Evolutionary conservation across 2,888 invertebrate genomes (phyloP), one percentile per base, ranked within the genome.

Genomic region (Diaphora mendica): DNA sequence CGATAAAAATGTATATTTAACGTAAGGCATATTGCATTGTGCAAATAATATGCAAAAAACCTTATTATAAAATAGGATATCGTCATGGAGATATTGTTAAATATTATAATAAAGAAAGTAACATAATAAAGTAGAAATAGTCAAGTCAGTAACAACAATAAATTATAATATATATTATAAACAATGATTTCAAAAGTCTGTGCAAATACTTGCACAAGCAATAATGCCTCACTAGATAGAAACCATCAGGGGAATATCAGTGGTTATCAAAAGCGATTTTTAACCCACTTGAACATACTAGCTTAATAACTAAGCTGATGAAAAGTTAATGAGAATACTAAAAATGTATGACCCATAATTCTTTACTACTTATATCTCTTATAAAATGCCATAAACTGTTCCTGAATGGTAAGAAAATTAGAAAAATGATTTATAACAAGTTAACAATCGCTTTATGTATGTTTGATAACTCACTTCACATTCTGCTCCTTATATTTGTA

Each of bases 181-280:
- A 30, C 17, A 62, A 62, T 62, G 62, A 30, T 30, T 62, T 62
- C 8, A 8, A 59, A 59, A 30, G 30, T 30, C 8, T 0, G 17
- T 62, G 62, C 62, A 30, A 59, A 8, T 75, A 84, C 82, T 82
- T 82, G 84, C 84, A 82, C 84, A 84, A 82, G 72, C 42, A 72
- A 67, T 62, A 72, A 75, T 70, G 65, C 33, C 65, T 71, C 74
- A 71, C 65, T 67, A 42, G 73, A 65, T 67, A 42, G 73, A 65
- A 84, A 68, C 79, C 77, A 81, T 82, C 70, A 77, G 73, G 65
- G 2, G 35, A 23, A 3, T 33, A 8, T 26, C 15, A 35, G 4
- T 48, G 23, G 33, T 67, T 33, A 23, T 55, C 35, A 9, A 68
- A 55, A 55, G 68, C 68, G 68, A 51, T 51, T 51, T 33, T 48